Evolutionary conservation across 2,888 invertebrate species (phyloP).

Genomic region (Tupiocoris notatus): DNA sequence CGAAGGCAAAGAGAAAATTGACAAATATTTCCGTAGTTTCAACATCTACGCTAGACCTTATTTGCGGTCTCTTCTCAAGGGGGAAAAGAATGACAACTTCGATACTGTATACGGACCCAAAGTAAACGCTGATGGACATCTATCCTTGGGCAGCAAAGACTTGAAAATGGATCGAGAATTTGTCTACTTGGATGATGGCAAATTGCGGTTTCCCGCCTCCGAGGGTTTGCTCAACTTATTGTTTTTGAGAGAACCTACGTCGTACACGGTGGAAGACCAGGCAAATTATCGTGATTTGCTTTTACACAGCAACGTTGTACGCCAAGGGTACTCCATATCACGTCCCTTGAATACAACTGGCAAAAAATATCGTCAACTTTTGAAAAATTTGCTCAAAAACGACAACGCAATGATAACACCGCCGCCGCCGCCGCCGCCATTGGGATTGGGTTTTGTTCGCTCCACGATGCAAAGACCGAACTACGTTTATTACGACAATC

Average conservation of each 20-base stretch:
- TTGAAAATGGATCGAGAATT: background rate
- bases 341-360: background rate
- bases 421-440: background rate
- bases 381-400: background rate
- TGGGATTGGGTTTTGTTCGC: background rate
- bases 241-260: background rate
- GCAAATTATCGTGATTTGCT: conserved; percentile 15
- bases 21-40: background rate
- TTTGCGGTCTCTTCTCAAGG: background rate
- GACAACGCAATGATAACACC: too few relatives aligned
- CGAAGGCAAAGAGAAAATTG: background rate
- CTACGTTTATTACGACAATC: conserved; percentile 13
- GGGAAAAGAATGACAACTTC: background rate
- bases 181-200: background rate
- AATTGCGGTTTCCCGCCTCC: background rate
- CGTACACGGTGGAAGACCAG: background rate
- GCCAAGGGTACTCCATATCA: background rate
- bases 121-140: background rate
- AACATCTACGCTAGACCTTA: background rate
- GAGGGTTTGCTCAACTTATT: conserved; percentile 5
- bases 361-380: background rate
- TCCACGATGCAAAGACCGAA: background rate
- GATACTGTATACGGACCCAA: background rate
- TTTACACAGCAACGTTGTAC: background rate
- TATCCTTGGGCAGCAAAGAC: background rate